Conservation (phyloP, 2,888 invertebrate species). For the Tetropium fuscum region DNA sequence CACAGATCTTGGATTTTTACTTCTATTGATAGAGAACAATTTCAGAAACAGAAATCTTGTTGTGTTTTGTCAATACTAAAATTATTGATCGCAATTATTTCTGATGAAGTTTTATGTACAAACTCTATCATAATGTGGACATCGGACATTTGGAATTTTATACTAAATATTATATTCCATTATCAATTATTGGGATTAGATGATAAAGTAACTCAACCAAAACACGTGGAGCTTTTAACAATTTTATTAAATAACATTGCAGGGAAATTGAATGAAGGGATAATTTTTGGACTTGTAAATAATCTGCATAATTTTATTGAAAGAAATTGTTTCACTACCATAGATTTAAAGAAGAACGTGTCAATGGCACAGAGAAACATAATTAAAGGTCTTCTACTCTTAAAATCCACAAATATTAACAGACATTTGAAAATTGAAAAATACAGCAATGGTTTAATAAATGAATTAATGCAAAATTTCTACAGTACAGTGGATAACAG, state of each 20-base stretch:
- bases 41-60: constrained; percentile 30
- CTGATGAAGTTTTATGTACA: constrained; percentile 29
- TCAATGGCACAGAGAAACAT: constrained; percentile 50
- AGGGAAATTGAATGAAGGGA: constrained; percentile 34
- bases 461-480: constrained; percentile 42
- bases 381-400: constrained; percentile 52
- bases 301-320: constrained; percentile 37
- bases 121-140: constrained; percentile 41
- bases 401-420: constrained; percentile 35
- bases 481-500: constrained; percentile 24
- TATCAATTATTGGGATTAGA: constrained; percentile 46
- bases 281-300: constrained; percentile 28
- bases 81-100: constrained; percentile 31
- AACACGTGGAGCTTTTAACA: constrained; percentile 38
- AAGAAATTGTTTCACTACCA: constrained; percentile 34
- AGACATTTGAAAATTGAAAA: constrained; percentile 24
- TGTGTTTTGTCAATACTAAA: constrained; percentile 42
- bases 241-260: constrained; percentile 39
- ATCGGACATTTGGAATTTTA: constrained; percentile 45
- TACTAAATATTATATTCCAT: constrained; percentile 48
- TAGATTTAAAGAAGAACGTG: constrained; percentile 48
- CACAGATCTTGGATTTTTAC: constrained; percentile 42
- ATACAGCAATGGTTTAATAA: constrained; percentile 29
- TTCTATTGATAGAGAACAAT: constrained; percentile 46
- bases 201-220: constrained; percentile 29